A percentile compares a stretch with the other conserved stretches of the same genome.
phyloP scores from a whole-genome alignment of 2,113 vertebrate species.

The Paradoxurus hermaphroditus region DNA sequence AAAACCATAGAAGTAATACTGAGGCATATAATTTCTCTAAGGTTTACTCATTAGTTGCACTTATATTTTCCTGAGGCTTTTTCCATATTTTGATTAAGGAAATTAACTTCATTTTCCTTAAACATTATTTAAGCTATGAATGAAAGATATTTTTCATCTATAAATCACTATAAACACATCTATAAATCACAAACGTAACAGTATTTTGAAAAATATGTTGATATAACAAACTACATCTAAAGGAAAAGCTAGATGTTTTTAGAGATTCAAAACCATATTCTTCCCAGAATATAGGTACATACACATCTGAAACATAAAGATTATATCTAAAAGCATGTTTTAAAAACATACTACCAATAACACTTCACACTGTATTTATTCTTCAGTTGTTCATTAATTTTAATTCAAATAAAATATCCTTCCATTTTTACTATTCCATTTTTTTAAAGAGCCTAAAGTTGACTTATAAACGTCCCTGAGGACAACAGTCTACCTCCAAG shows the following conservation, averaged over 20 bases:
- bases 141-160: neutral
- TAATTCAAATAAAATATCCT: constrained; percentile 5
- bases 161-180: neutral
- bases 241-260: neutral
- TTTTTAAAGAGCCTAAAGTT: neutral
- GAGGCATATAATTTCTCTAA: neutral
- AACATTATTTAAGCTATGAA: neutral
- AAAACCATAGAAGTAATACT: neutral
- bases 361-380: neutral
- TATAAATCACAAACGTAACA: neutral
- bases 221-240: neutral
- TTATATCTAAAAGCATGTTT: constrained; percentile 8
- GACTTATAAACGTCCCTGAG: neutral
- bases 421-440: neutral
- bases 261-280: neutral
- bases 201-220: neutral
- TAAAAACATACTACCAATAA: neutral
- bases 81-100: neutral
- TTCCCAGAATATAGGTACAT: neutral
- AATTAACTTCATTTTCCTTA: constrained; percentile 12
- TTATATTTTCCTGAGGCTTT: neutral
- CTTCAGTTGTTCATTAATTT: constrained; percentile 18
- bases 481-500: neutral
- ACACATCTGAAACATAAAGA: neutral
- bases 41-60: neutral